Base-by-base conservation (phyloP, 2,888 invertebrate species). In the Melolontha melolontha region DNA sequence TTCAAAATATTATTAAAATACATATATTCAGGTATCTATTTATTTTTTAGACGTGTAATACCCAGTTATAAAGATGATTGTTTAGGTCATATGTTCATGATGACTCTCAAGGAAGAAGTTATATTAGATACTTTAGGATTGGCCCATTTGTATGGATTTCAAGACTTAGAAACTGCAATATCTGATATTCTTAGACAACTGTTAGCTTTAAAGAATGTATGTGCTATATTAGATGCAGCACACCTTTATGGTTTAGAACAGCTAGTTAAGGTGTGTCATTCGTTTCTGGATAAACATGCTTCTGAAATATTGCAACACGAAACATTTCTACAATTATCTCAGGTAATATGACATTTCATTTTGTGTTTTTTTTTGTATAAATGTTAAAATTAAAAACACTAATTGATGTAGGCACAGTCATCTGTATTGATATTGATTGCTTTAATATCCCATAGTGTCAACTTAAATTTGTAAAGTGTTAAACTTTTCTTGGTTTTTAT, bases 71-170 rank as follows among this genome's bases (percentile, higher is more conserved):
- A 29, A 17, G n/a, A 54, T 55, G 44, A 34, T 67, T 73, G 22
- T 75, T 1, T 76, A 87, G 89, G 91, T 64, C 90, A 90, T 76
- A 88, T 91, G 87, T 89, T 89, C 5, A 81, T 91, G 54, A 87
- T 89, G 39, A 85, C 89, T 68, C 83, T 91, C 73, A 88, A 89
- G 55, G 91, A 91, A 77, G 91, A 91, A 71, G 88, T 89, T 2
- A 89, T 91, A 68, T 84, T 91, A 72, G 91, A 91, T 77, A 90
- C 90, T 74, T 81, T 91, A 64, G 97, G 96, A 5, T 86, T 99
- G 81, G 95, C 97, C 40, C 96, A 99, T 86, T 93, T 97, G 81
- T 99, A 97, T 85, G 97, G 97, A 68, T 97, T 99, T 85, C 89
- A 88, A 68, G 95, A 96, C 82, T 83, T 99, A 74, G 97, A 98